Evolutionary conservation across 1,140 invertebrate species (phyloP).

Genomic region (Spodoptera litura): DNA sequence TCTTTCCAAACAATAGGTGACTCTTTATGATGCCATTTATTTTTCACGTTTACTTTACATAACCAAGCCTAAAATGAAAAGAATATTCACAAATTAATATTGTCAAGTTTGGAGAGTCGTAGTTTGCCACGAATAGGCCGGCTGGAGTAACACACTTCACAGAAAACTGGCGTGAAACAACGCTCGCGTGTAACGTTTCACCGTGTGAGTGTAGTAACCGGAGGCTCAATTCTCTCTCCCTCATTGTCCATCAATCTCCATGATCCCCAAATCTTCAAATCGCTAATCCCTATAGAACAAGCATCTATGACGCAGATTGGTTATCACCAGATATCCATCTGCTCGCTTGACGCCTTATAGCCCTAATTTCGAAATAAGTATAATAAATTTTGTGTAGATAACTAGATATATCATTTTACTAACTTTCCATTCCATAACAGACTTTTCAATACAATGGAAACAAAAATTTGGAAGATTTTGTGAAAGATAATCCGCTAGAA

Average conservation of each 20-base stretch:
- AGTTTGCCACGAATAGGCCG: too few species aligned
- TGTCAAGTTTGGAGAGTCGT: neutral
- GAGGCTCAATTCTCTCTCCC: too few species aligned
- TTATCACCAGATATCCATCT: too few species aligned
- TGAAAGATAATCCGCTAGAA: constrained; percentile 76
- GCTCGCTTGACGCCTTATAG: too few species aligned
- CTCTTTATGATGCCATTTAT: constrained; percentile 83
- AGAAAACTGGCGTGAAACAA: neutral
- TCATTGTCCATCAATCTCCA: too few species aligned
- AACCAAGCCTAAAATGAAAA: constrained; percentile 78
- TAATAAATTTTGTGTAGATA: too few species aligned
- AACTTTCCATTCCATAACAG: constrained; percentile 81
- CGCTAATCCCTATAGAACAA: too few species aligned
- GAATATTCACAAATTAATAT: neutral
- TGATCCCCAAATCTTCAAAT: too few species aligned
- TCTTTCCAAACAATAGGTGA: constrained; percentile 77
- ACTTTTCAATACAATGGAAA: constrained; percentile 74
- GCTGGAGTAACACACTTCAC: neutral
- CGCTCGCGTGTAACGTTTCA: too few species aligned
- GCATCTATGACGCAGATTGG: too few species aligned
- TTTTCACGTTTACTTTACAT: constrained; percentile 75
- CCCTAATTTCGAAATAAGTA: too few species aligned
- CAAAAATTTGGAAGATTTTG: constrained; percentile 79
- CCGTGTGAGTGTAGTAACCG: too few species aligned
- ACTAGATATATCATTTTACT: neutral